Evolutionary conservation across 2,888 invertebrate species (phyloP).

Genomic region (Erpobdella octoculata): DNA sequence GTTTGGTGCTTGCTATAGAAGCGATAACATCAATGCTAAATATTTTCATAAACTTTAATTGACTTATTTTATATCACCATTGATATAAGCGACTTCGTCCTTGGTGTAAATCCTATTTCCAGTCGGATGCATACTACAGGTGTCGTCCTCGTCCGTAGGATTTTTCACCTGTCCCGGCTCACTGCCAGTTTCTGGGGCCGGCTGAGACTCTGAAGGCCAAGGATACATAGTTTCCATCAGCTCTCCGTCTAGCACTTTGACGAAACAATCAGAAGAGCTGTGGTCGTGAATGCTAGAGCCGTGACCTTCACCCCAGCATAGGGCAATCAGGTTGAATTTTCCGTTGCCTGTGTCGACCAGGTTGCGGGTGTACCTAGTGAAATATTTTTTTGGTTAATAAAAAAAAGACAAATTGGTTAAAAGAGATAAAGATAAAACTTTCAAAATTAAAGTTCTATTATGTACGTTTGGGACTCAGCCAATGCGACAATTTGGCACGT

Average conservation of each 20-base stretch:
- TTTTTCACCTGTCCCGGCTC: slow-evolving; percentile 18
- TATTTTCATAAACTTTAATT: background rate
- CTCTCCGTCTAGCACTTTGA: slow-evolving; percentile 77
- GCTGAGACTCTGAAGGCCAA: slow-evolving; percentile 75
- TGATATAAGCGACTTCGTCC: slow-evolving; percentile 86
- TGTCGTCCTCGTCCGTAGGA: slow-evolving; percentile 40
- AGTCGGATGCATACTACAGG: slow-evolving; percentile 59
- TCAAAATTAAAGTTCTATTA: too few species aligned
- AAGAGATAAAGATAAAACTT: too few species aligned
- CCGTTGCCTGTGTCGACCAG: slow-evolving; percentile 91
- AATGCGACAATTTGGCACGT: too few species aligned
- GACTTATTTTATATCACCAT: slow-evolving; percentile 61
- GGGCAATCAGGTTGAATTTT: slow-evolving; percentile 87
- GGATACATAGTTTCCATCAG: slow-evolving; percentile 74
- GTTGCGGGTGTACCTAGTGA: slow-evolving; percentile 79
- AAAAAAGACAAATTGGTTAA: too few species aligned
- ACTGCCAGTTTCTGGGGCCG: slow-evolving; percentile 53
- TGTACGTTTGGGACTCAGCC: too few species aligned
- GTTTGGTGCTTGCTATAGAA: background rate
- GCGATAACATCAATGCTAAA: background rate
- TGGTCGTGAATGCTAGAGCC: slow-evolving; percentile 91
- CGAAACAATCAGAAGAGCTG: slow-evolving; percentile 83
- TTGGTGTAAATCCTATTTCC: slow-evolving; percentile 62
- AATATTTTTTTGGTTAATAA: background rate
- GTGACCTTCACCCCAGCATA: slow-evolving; percentile 97